phyloP scores from a whole-genome alignment of 2,113 vertebrate genomes.

The Prunella fulvescens region DNA sequence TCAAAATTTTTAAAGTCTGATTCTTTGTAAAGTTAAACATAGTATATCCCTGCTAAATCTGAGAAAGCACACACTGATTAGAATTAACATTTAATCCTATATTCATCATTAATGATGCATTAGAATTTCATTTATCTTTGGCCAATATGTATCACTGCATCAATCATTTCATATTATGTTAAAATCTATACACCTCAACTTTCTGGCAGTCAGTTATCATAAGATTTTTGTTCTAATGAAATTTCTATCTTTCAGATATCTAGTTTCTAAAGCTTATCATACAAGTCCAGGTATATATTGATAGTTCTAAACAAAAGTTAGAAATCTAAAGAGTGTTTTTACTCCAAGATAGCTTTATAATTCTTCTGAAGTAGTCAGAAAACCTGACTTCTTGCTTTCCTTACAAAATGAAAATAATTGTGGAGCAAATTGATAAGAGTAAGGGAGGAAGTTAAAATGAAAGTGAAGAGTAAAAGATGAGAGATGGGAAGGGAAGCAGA shows the following conservation, averaged over 20 bases:
- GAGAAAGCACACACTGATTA: not conserved
- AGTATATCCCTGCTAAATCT: not conserved
- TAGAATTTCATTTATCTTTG: not conserved
- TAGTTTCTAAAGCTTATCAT: not conserved
- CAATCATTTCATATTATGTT: not conserved
- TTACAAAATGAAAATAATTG: not conserved
- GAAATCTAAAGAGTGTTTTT: not conserved
- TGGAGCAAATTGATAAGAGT: not conserved
- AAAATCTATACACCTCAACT: not conserved
- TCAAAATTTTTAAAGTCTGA: not conserved
- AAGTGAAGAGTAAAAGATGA: not conserved
- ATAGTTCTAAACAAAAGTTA: not conserved
- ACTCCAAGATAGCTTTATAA: not conserved
- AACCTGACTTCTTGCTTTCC: not conserved
- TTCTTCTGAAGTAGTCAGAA: not conserved
- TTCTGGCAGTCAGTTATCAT: not conserved
- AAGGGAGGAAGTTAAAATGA: not conserved
- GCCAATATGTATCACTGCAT: not conserved
- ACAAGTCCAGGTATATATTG: not conserved
- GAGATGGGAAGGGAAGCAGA: not conserved
- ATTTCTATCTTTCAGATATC: not conserved
- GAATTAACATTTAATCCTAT: not conserved
- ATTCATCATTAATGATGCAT: not conserved
- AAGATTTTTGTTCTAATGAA: not conserved
- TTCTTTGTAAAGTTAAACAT: not conserved